A percentile compares a stretch with the other conserved stretches of the same genome.
phyloP scores from a whole-genome alignment of 2,113 vertebrate genomes.

The Malaclemys terrapin region DNA sequence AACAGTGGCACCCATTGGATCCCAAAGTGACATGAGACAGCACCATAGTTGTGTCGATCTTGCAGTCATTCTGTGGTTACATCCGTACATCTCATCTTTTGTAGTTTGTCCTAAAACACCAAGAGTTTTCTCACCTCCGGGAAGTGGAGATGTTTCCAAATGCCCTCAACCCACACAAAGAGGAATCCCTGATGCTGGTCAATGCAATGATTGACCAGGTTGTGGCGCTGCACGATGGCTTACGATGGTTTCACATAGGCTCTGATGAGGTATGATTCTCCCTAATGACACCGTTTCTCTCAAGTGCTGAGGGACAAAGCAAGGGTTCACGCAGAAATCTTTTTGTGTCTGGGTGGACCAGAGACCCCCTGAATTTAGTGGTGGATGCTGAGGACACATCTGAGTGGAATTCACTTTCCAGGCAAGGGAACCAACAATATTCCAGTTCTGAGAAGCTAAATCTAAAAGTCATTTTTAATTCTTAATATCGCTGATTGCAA shows the following conservation, averaged over 20 bases:
- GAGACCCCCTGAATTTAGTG: neutral
- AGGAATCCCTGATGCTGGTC: slow-evolving; percentile 83
- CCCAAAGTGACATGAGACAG: neutral
- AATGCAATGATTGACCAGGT: slow-evolving; percentile 91
- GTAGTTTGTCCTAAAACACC: slow-evolving; percentile 95
- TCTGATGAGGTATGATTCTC: slow-evolving; percentile 90
- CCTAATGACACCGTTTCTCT: neutral
- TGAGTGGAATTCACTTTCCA: neutral
- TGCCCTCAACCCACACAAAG: slow-evolving; percentile 90
- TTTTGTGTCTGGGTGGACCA: neutral
- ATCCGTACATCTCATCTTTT: neutral
- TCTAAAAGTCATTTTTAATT: neutral
- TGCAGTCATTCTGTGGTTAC: rapidly evolving
- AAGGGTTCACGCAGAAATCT: neutral
- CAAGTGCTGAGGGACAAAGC: neutral
- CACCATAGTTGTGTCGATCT: rapidly evolving
- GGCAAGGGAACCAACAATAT: neutral
- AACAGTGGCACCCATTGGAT: neutral
- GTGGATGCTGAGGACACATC: rapidly evolving
- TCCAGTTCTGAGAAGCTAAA: neutral
- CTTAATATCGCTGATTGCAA: rapidly evolving
- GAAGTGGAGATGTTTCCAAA: slow-evolving; percentile 89
- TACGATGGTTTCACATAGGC: slow-evolving; percentile 89
- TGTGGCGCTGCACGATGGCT: slow-evolving; percentile 83
- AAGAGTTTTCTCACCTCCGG: slow-evolving; percentile 83